Percentiles rank a stretch among this genome's conserved stretches.
phyloP scores from a whole-genome alignment of 2,797 vertebrate genomes.

The Gallinago nigripennis region DNA sequence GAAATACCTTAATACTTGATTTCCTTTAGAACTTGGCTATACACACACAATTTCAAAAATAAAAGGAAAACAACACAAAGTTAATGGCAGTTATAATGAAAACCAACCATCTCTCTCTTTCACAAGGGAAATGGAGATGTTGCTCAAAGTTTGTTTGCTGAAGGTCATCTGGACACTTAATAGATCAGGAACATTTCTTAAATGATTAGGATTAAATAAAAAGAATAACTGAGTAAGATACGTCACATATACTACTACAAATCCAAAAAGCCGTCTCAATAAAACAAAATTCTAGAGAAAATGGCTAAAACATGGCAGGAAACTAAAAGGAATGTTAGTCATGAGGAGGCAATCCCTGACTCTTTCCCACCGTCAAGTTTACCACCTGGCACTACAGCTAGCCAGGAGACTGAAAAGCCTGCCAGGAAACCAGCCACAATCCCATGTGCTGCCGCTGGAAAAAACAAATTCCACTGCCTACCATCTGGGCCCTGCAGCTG shows the following conservation, averaged over 20 bases:
- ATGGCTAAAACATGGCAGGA: not conserved
- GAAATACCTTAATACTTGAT: not conserved
- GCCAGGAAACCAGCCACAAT: conserved; percentile 19
- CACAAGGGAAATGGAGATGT: not conserved
- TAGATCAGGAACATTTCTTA: not conserved
- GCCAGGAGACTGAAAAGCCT: conserved; percentile 21
- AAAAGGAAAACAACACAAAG: not conserved
- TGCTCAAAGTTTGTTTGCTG: not conserved
- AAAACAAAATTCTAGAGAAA: not conserved
- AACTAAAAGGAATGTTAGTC: not conserved
- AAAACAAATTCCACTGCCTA: conserved; percentile 48
- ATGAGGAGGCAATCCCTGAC: not conserved
- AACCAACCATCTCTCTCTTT: not conserved
- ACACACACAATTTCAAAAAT: not conserved
- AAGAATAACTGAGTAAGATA: not conserved
- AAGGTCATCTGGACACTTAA: not conserved
- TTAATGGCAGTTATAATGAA: not conserved
- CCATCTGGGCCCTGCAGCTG: not conserved
- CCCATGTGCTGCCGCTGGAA: not conserved
- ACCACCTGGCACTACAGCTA: conserved; percentile 22
- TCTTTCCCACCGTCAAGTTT: not conserved
- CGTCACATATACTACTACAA: not conserved
- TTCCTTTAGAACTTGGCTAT: not conserved
- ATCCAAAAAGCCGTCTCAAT: not conserved
- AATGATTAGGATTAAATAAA: not conserved